Base-by-base conservation (phyloP, 2,797 vertebrate species). In the Rousettus madagascariensis region DNA sequence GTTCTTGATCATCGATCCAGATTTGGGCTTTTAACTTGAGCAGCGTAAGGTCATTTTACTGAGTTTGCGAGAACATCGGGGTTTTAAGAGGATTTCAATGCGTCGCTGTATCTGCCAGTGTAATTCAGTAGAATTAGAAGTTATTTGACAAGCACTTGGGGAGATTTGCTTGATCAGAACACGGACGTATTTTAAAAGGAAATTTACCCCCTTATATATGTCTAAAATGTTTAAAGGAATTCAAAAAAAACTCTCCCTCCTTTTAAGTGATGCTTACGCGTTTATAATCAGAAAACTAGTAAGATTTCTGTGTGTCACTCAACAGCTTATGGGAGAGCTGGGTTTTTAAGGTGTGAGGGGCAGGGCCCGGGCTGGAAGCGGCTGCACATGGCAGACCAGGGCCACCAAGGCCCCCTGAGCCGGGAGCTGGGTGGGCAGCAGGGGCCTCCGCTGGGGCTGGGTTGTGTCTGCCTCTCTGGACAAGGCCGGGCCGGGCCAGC, bases 1-100 rank as follows among this genome's bases (percentile, higher is more conserved):
- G 10, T 11, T n/a, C 19, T 19, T 49, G 49, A 12, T 20, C 26
- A n/a, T 30, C 10, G 61, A 41, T 11, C n/a, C 38, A 9, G 46
- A 12, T 51, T 86, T 75, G 30, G 53, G 20, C 30, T 51, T 69
- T 80, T 59, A 41, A 55, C 26, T 41, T 7, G 36, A 80, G n/a
- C 4, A 10, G 41, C 22, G 0, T 1, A 36, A n/a, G 15, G 8
- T 0, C 4, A 26, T 43, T 63, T 79, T 0, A 2, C 33, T 22
- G 12, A n/a, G 46, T 33, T 6, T 19, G 17, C 8, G n/a, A 72
- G 10, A 12, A 22, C 11, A 20, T 20, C 4, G 4, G 17, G 8
- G 20, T 66, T 55, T 41, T 15, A 22, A 59, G 74, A 30, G 38
- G 63, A 38, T 55, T 17, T 38, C 22, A 66, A 33, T 49, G 0